Base-by-base conservation (phyloP, 2,113 vertebrate species). In the Steatornis caripensis region DNA sequence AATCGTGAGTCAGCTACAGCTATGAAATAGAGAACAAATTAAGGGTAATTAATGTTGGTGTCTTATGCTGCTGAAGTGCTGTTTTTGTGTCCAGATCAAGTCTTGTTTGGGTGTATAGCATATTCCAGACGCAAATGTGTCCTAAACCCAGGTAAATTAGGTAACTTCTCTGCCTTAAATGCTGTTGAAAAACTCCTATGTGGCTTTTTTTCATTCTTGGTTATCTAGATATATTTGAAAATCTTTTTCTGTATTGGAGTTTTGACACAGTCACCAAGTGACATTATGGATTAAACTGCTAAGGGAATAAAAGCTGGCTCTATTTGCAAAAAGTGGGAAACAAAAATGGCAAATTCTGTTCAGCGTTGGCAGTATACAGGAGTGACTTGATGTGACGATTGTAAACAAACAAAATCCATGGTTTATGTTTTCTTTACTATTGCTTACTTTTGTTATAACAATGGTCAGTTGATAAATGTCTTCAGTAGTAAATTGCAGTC, bases 171-270 rank as follows among this genome's bases (percentile, higher is more conserved):
- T 69, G 37, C n/a, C 19, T 79, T 64, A 75, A 75, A 60, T 68
- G 39, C 14, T 54, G 23, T 17, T 84, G 34, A 68, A 87, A 79
- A 51, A 29, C 7, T 84, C 11, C 5, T 39, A 1, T 0, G 2
- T 75, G 9, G 43, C 37, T 30, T n/a, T 57, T 61, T 75, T 43
- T 36, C 8, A 26, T 61, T 88, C 37, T 58, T 54, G 5, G 5
- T 61, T 48, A 48, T 48, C 36, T 58, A 61, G 17, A 7, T 57
- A 30, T 26, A 57, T 74, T 80, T 9, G 29, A 58, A 57, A 70
- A 29, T 54, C 2, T 75, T 72, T 91, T 61, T 15, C n/a, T 83
- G 10, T 0, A 0, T 20, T 84, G 51, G 11, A 49, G 9, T 87
- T 92, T 87, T 78, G 51, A 79, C 51, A 23, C 3, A 23, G 22